These are phyloP conservation scores for Eilema sororculum DNA, from an alignment of 2,888 invertebrate genomes.

Conservation along the genomic window DNA sequence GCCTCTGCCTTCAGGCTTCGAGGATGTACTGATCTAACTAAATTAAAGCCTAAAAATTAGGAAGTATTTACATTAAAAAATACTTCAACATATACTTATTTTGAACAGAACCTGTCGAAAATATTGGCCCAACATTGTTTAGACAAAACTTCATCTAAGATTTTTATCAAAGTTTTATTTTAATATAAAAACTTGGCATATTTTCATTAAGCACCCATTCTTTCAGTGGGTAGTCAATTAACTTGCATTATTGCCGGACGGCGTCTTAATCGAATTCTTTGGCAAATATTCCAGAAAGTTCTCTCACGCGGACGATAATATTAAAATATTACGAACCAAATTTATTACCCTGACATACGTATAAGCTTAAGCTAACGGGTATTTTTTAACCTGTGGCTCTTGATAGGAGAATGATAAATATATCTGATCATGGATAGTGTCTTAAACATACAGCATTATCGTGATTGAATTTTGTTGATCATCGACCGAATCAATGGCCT, in stretches of 20 bases:
- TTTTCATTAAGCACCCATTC: slow-evolving; percentile 34
- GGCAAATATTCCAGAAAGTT: slow-evolving; percentile 50
- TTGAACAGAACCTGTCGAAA: background rate
- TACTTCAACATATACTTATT: background rate
- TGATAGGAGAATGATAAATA: background rate
- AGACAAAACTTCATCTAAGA: background rate
- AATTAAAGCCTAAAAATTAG: background rate
- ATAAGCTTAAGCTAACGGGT: background rate
- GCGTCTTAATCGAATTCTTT: slow-evolving; percentile 53
- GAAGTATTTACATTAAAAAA: background rate
- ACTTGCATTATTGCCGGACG: slow-evolving; percentile 41
- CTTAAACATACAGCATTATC: background rate
- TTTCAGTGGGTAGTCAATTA: slow-evolving; percentile 42
- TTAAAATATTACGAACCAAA: slow-evolving; percentile 28
- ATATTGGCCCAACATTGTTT: slow-evolving; percentile 2
- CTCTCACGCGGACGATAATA: slow-evolving; percentile 26
- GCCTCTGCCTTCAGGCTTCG: no score
- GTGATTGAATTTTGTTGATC: background rate
- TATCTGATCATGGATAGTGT: background rate
- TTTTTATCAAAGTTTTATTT: slow-evolving; percentile 21
- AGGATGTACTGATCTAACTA: background rate
- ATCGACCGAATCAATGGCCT: no score
- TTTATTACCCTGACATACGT: slow-evolving; percentile 7
- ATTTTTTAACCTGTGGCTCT: background rate
- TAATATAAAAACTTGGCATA: slow-evolving; percentile 25